These are phyloP conservation scores for Phenganax marumi DNA, from an alignment of 92 coral and sea anemone genomes.

Conservation along the genomic window DNA sequence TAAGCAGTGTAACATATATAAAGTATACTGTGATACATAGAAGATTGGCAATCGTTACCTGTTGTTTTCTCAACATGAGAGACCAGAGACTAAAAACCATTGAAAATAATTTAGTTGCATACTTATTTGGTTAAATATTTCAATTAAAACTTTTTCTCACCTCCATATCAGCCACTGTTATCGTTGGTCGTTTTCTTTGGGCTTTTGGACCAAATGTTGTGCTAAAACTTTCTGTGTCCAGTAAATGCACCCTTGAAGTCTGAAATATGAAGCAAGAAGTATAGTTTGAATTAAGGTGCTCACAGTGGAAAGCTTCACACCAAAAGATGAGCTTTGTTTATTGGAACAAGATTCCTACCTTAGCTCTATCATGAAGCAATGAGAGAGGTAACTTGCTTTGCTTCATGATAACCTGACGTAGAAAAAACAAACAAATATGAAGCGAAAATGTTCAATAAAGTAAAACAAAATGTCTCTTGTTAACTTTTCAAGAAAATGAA, in stretches of 20 bases:
- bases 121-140: not conserved
- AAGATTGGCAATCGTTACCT: conserved; percentile 48
- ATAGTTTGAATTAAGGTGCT: not conserved
- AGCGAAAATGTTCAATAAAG: no score
- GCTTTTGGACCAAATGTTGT: conserved; percentile 97
- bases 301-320: not conserved
- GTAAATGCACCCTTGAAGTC: conserved; percentile 85
- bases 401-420: conserved; percentile 79
- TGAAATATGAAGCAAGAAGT: conserved; percentile 27
- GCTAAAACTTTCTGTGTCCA: conserved; percentile 86
- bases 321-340: not conserved
- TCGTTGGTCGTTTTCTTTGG: conserved; percentile 85
- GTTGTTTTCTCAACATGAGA: conserved; percentile 70
- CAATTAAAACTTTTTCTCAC: conserved; percentile 24
- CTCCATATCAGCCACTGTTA: conserved; percentile 71
- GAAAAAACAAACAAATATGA: not conserved
- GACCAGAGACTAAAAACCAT: conserved; percentile 59
- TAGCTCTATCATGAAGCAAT: conserved; percentile 79
- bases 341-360: conserved; percentile 50
- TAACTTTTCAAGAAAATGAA: no score
- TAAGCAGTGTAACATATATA: no score
- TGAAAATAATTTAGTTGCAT: not conserved
- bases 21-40: not conserved
- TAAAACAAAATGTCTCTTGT: no score
- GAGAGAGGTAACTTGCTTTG: conserved; percentile 85